A percentile compares a stretch with the other conserved stretches of the same genome.
Conservation (phyloP, 2,888 invertebrate genomes). For the Lasioglossum oenotherae region DNA sequence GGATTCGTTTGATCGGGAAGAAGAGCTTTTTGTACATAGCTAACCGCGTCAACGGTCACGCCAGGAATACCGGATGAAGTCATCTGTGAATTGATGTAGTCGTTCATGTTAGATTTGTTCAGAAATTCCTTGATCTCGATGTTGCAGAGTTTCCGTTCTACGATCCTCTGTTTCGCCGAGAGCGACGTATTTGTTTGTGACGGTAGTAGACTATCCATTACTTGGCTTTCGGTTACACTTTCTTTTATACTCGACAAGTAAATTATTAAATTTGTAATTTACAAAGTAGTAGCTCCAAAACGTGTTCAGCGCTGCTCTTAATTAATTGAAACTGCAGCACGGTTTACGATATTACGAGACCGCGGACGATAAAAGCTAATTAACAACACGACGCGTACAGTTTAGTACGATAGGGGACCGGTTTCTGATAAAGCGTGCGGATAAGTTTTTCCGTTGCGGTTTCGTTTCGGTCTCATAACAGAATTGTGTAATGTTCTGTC, state of each 20-base stretch:
- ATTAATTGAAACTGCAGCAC: constrained; percentile 56
- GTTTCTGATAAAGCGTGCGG: constrained; percentile 74
- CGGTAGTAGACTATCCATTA: constrained; percentile 68
- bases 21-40: constrained; percentile 95
- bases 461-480: constrained; percentile 67
- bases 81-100: constrained; percentile 88
- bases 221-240: background rate
- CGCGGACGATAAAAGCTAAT: constrained; percentile 73
- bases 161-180: constrained; percentile 41
- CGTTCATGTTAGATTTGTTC: constrained; percentile 76
- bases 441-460: constrained; percentile 80
- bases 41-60: constrained; percentile 95
- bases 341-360: constrained; percentile 58
- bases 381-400: constrained; percentile 65
- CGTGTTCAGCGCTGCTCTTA: constrained; percentile 35
- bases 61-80: constrained; percentile 96
- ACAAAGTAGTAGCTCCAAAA: background rate
- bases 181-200: constrained; percentile 47
- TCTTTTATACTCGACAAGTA: background rate
- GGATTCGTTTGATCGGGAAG: constrained; percentile 95
- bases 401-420: constrained; percentile 72
- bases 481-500: constrained; percentile 16
- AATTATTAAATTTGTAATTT: too few relatives aligned
- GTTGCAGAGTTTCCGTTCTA: constrained; percentile 70
- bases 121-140: constrained; percentile 74